A percentile compares a stretch with the other conserved stretches of the same genome.
phyloP scores from a whole-genome alignment of 2,888 invertebrate genomes.

The Spisula solida region DNA sequence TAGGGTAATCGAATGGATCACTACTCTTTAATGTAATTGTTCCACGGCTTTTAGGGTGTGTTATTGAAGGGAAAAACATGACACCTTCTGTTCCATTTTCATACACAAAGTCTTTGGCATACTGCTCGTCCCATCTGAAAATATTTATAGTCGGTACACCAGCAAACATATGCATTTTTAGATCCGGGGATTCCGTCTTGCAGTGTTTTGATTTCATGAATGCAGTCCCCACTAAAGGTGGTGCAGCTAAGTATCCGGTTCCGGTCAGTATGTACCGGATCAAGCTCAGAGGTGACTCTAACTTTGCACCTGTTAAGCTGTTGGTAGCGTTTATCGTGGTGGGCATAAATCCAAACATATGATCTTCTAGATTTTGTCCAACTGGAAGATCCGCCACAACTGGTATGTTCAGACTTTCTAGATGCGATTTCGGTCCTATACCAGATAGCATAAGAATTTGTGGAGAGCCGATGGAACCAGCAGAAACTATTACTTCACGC shows the following conservation, averaged over 20 bases:
- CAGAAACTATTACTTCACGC: conserved; percentile 84
- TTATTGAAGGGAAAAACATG: conserved; percentile 28
- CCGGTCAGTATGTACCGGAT: conserved; percentile 36
- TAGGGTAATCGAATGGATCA: conserved; percentile 93
- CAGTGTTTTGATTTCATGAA: conserved; percentile 39
- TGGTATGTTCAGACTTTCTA: conserved; percentile 83
- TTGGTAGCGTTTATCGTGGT: conserved; percentile 48
- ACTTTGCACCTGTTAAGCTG: conserved; percentile 36
- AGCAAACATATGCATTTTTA: conserved; percentile 48
- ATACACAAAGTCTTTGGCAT: conserved; percentile 30
- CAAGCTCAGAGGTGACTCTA: conserved; percentile 9
- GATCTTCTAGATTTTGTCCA: conserved; percentile 84
- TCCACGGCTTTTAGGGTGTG: conserved; percentile 92
- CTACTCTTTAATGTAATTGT: conserved; percentile 92
- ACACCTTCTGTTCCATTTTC: conserved; percentile 29
- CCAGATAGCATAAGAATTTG: conserved; percentile 86
- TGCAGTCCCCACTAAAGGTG: conserved; percentile 32
- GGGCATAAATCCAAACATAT: conserved; percentile 61
- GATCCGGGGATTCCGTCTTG: conserved; percentile 54
- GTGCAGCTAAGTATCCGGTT: conserved; percentile 40
- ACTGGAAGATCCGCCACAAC: conserved; percentile 83
- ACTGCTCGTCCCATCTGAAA: neutral
- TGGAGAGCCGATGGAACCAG: conserved; percentile 86
- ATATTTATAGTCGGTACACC: neutral
- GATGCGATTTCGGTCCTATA: conserved; percentile 85